Conservation (phyloP, 2,797 vertebrate genomes). For the Anas capensis region DNA sequence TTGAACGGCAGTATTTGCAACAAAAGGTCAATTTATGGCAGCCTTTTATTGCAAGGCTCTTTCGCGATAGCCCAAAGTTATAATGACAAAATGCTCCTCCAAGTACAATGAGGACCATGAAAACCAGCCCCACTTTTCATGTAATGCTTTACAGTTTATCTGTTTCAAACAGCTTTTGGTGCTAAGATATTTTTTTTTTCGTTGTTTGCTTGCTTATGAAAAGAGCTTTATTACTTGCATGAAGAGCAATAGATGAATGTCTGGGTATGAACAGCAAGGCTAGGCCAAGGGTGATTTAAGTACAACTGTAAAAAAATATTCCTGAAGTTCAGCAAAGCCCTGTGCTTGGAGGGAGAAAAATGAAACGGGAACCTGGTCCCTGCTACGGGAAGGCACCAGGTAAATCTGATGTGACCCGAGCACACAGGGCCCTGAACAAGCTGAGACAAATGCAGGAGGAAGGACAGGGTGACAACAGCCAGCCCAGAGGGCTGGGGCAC, state of each 20-base stretch:
- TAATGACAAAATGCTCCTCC: slow-evolving; percentile 13
- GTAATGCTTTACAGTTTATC: slow-evolving; percentile 13
- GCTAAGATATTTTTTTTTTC: slow-evolving; percentile 1
- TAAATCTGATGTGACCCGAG: slow-evolving; percentile 42
- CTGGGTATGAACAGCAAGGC: background rate
- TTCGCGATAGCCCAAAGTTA: slow-evolving; percentile 9
- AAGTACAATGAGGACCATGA: slow-evolving; percentile 8
- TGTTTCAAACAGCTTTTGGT: slow-evolving; percentile 36
- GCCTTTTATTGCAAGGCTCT: slow-evolving; percentile 49
- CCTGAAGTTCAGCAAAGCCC: background rate
- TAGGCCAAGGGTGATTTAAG: background rate
- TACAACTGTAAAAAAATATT: background rate
- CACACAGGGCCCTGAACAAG: background rate
- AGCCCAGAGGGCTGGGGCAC: slow-evolving; percentile 43
- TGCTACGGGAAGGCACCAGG: background rate
- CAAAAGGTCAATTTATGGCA: slow-evolving; percentile 68
- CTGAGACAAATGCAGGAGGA: background rate
- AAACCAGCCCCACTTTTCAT: slow-evolving; percentile 19
- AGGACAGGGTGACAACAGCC: slow-evolving; percentile 46
- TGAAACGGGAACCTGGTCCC: background rate
- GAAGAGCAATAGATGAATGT: background rate
- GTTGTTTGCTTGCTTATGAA: slow-evolving; percentile 13
- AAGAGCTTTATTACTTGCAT: background rate
- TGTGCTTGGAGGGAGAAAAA: background rate
- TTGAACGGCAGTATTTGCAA: slow-evolving; percentile 64